phyloP scores from a whole-genome alignment of 1,140 invertebrate genomes.

The Drosophila bipectinata region DNA sequence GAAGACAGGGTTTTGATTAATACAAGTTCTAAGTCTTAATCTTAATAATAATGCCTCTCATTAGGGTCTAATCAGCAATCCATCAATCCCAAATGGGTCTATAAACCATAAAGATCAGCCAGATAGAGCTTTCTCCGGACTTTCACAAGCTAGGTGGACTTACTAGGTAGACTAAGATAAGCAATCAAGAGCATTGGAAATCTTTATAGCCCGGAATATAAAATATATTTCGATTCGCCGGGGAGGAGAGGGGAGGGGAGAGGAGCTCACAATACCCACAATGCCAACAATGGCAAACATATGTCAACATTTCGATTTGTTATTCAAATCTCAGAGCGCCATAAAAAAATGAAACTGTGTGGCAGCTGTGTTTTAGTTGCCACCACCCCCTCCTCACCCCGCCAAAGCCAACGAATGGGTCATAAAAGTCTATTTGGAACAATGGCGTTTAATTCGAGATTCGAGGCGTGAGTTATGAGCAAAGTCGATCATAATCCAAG shows the following conservation, averaged over 20 bases:
- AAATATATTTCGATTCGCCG: conserved; percentile 7
- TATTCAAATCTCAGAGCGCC: conserved; percentile 68
- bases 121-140: conserved; percentile 35
- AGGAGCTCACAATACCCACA: conserved; percentile 51
- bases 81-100: conserved; percentile 16
- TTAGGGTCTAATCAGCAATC: conserved; percentile 24
- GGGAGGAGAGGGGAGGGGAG: conserved; percentile 24
- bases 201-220: conserved; percentile 12
- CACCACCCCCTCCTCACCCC: conserved; percentile 8
- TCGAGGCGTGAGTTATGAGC: conserved; percentile 66
- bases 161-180: conserved; percentile 20
- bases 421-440: conserved; percentile 60
- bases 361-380: conserved; percentile 33
- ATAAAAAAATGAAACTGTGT: conserved; percentile 65
- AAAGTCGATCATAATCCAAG: conserved; percentile 44
- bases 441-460: conserved; percentile 74
- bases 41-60: neutral
- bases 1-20: neutral
- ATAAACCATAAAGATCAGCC: neutral
- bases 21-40: too few species aligned
- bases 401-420: conserved; percentile 14
- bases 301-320: conserved; percentile 79
- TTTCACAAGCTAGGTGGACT: conserved; percentile 18
- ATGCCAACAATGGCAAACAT: conserved; percentile 71
- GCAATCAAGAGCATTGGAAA: conserved; percentile 44